phyloP scores from a whole-genome alignment of 1,140 invertebrate genomes.

The Cyrtorhinus lividipennis region DNA sequence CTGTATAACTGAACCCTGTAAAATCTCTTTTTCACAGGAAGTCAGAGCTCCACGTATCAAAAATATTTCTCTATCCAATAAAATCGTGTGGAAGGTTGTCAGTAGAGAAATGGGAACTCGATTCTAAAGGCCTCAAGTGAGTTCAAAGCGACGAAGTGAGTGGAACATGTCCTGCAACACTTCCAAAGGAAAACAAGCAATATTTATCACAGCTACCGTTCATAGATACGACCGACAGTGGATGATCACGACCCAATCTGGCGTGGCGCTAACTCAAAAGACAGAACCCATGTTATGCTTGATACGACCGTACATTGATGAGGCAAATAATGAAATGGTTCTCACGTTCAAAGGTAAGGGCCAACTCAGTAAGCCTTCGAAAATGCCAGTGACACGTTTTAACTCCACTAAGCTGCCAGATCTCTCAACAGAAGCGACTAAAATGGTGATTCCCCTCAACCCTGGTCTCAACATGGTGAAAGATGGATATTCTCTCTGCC shows the following conservation, averaged over 20 bases:
- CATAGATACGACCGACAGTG: conserved; percentile 71
- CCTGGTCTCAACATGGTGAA: conserved; percentile 1
- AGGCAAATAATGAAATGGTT: conserved; percentile 41
- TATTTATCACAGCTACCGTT: background rate
- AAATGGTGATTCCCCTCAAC: no score
- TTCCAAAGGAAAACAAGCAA: no score
- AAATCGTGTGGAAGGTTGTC: conserved; percentile 80
- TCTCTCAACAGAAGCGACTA: no score
- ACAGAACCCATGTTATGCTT: conserved; percentile 62
- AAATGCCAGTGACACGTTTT: no score
- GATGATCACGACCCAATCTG: conserved; percentile 71
- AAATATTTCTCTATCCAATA: conserved; percentile 76
- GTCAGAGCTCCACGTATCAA: no score
- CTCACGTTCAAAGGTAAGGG: conserved; percentile 54
- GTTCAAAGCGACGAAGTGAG: no score
- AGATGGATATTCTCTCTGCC: conserved; percentile 34
- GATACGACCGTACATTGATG: conserved; percentile 57
- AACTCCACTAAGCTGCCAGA: no score
- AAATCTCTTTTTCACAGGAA: no score
- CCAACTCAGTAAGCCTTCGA: no score
- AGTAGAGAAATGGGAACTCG: conserved; percentile 32
- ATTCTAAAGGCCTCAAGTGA: conserved; percentile 45
- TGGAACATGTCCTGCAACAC: no score
- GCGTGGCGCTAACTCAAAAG: conserved; percentile 78
- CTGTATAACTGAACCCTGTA: no score